Conservation (phyloP, 2,797 vertebrate species). For the Catostomus latipinnis region DNA sequence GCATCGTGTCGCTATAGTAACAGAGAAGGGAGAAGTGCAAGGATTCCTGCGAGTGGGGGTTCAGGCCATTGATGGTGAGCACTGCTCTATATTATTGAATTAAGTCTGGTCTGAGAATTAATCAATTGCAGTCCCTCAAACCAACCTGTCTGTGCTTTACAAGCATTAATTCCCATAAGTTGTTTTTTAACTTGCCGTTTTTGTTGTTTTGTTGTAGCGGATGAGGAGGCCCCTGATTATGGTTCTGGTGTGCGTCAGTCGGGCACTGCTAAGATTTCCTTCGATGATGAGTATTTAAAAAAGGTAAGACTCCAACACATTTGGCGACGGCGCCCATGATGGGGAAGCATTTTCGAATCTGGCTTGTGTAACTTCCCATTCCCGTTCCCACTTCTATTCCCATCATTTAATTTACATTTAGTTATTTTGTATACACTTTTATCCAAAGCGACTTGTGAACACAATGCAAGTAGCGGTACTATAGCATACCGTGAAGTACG, state of each 20-base stretch:
- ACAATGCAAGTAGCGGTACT: too few relatives aligned
- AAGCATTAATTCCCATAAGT: background rate
- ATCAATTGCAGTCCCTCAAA: conserved; percentile 2
- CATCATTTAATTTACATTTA: too few relatives aligned
- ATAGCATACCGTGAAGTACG: too few relatives aligned
- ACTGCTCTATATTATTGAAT: conserved; percentile 18
- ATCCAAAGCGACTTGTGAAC: too few relatives aligned
- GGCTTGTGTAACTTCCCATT: too few relatives aligned
- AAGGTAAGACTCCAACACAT: conserved; percentile 79
- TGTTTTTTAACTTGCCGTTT: background rate
- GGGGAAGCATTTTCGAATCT: too few relatives aligned
- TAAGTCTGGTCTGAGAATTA: background rate
- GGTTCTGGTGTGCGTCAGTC: conserved; percentile 97
- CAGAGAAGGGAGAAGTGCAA: conserved; percentile 95
- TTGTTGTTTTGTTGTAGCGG: conserved; percentile 78
- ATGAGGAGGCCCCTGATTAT: conserved; percentile 98
- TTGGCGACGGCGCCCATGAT: background rate
- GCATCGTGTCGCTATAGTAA: conserved; percentile 94
- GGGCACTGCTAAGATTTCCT: conserved; percentile 98
- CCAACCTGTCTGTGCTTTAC: background rate
- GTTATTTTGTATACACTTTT: too few relatives aligned
- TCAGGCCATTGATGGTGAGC: conserved; percentile 95
- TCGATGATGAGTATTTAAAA: conserved; percentile 95
- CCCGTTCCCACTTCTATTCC: too few relatives aligned
- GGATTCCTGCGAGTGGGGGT: conserved; percentile 97